phyloP scores from a whole-genome alignment of 2,113 vertebrate species.

The Gopherus evgoodei region DNA sequence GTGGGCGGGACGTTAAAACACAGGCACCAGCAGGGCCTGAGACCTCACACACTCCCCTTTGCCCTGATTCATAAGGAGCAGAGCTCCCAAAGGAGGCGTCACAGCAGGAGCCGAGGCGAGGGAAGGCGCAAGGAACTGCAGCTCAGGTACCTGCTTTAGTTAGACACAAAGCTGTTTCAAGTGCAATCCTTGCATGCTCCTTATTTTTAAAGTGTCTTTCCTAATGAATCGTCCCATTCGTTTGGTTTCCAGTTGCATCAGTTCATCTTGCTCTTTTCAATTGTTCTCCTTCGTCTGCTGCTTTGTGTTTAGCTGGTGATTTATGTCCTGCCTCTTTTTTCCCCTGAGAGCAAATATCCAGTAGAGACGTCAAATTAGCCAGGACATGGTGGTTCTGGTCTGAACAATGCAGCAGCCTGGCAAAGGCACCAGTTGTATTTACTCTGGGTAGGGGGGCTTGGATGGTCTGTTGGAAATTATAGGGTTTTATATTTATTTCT shows the following conservation, averaged over 20 bases:
- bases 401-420: not conserved
- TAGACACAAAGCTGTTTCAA: not conserved
- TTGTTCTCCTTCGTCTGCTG: not conserved
- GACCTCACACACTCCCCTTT: not conserved
- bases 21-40: not conserved
- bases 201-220: rapidly evolving
- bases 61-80: not conserved
- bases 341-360: not conserved
- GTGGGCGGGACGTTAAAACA: conserved; percentile 67
- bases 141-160: conserved; percentile 36
- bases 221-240: rapidly evolving
- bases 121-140: not conserved
- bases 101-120: not conserved
- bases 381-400: not conserved
- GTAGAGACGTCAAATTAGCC: not conserved
- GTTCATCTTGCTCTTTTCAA: not conserved
- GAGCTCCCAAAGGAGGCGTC: not conserved
- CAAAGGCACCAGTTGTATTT: rapidly evolving
- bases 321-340: not conserved
- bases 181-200: rapidly evolving
- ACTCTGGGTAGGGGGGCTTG: not conserved
- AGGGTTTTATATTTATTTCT: not conserved
- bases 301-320: conserved; percentile 10
- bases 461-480: not conserved
- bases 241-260: rapidly evolving